phyloP scores from a whole-genome alignment of 2,888 invertebrate genomes.

The Conomelus anceps region DNA sequence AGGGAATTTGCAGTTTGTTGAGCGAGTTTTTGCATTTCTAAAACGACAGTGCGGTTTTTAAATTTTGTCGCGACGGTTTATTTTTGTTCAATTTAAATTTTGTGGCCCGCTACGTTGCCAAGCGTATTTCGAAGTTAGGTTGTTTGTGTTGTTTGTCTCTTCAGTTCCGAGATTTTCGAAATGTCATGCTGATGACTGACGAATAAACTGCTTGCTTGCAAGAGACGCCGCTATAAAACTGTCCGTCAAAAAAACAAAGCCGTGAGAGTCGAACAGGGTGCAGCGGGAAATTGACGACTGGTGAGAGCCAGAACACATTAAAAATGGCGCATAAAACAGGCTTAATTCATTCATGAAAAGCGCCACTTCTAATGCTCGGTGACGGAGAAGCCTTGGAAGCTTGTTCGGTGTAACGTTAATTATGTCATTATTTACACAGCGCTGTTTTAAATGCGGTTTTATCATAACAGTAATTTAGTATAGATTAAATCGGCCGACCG shows the following conservation, averaged over 20 bases:
- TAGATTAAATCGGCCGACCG: conserved; percentile 3
- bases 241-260: not conserved
- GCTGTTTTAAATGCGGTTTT: conserved; percentile 8
- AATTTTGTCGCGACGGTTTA: not conserved
- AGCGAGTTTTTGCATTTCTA: not conserved
- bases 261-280: not conserved
- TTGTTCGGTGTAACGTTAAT: not conserved
- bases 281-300: not conserved
- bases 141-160: not conserved
- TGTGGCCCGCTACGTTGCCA: not conserved
- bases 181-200: not conserved
- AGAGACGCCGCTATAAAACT: not conserved
- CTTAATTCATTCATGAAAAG: not conserved
- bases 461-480: conserved; percentile 11
- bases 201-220: not conserved
- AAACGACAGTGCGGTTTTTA: not conserved
- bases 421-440: conserved; percentile 9
- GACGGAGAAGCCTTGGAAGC: not conserved
- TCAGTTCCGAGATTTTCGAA: not conserved
- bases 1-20: not conserved
- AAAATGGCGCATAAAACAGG: not conserved
- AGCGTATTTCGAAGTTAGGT: not conserved
- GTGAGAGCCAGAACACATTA: not conserved
- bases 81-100: not conserved
- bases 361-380: not conserved